phyloP scores from a whole-genome alignment of 2,113 vertebrate species.

The Motacilla tschutschensis region DNA sequence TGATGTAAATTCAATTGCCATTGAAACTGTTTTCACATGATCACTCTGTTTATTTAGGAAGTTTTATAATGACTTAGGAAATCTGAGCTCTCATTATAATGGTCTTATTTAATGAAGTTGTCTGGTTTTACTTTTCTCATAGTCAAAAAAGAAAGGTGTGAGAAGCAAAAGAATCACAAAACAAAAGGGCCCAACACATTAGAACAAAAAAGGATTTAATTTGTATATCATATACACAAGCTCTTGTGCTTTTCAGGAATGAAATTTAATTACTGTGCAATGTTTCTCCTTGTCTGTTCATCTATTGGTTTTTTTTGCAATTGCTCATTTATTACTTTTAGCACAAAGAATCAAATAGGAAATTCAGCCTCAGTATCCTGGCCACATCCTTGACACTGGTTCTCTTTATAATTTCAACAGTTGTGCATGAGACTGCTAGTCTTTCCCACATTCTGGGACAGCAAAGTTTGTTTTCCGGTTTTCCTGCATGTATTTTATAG shows the following conservation, averaged over 20 bases:
- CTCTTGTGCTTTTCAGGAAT: background rate
- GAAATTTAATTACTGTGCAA: background rate
- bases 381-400: background rate
- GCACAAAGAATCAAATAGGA: background rate
- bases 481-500: background rate
- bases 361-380: background rate
- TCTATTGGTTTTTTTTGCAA: background rate
- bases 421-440: background rate
- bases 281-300: background rate
- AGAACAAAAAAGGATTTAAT: slow-evolving; percentile 14
- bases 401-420: background rate
- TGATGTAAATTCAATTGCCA: background rate
- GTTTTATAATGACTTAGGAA: background rate
- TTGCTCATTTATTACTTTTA: background rate
- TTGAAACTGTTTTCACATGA: background rate
- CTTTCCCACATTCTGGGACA: background rate
- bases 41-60: background rate
- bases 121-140: background rate
- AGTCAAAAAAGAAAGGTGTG: background rate
- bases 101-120: background rate
- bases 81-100: background rate
- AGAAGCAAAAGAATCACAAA: background rate
- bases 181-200: background rate
- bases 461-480: background rate
- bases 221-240: background rate